Evolutionary conservation across 2,888 invertebrate species (phyloP).

Genomic region (Ormyrus labotus): DNA sequence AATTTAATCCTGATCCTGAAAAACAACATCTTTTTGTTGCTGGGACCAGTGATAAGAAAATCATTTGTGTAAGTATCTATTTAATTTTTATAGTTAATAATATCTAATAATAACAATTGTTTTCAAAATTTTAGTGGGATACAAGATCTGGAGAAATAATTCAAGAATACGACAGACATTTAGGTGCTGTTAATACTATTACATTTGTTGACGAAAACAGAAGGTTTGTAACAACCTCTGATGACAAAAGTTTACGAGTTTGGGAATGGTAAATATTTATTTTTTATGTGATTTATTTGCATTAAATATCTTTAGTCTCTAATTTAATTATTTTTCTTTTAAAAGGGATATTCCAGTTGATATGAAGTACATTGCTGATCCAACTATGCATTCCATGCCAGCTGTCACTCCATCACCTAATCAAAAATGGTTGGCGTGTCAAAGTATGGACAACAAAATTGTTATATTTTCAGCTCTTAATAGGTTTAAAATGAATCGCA

Average conservation of each 20-base stretch:
- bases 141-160: constrained; percentile 95
- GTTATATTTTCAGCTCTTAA: constrained; percentile 98
- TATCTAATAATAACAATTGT: constrained; percentile 8
- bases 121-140: constrained; percentile 88
- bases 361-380: constrained; percentile 99
- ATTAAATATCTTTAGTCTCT: constrained; percentile 9
- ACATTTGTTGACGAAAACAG: constrained; percentile 99
- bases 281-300: constrained; percentile 2
- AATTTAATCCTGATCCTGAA: constrained; percentile 97
- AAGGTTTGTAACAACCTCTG: constrained; percentile 98
- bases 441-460: constrained; percentile 99
- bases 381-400: constrained; percentile 99
- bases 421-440: constrained; percentile 99
- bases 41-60: constrained; percentile 99
- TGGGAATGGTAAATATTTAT: constrained; percentile 91
- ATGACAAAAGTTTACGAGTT: constrained; percentile 98
- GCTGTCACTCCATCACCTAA: constrained; percentile 96
- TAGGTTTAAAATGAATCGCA: constrained; percentile 97
- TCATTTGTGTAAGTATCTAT: constrained; percentile 90
- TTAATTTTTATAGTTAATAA: not conserved
- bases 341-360: constrained; percentile 93
- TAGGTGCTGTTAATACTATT: constrained; percentile 98
- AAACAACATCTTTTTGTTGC: constrained; percentile 99
- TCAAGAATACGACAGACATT: constrained; percentile 98
- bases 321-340: no score